phyloP scores from a whole-genome alignment of 2,888 invertebrate species.

The Acleris cristana region DNA sequence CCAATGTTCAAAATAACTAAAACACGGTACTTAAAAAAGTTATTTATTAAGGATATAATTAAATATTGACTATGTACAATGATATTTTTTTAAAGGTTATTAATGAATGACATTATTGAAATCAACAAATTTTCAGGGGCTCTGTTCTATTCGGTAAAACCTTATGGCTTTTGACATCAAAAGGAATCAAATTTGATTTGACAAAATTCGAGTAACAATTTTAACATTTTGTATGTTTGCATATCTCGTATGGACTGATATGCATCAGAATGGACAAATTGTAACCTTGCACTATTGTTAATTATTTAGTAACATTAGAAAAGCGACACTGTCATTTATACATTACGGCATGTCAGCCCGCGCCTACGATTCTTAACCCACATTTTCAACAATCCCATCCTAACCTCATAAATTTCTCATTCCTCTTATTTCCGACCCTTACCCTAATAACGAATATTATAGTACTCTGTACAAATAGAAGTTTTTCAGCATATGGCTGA shows the following conservation, averaged over 20 bases:
- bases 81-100: slow-evolving; percentile 24
- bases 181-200: too few species aligned
- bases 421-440: neutral
- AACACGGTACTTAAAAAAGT: slow-evolving; percentile 13
- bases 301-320: too few species aligned
- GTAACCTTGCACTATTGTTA: too few species aligned
- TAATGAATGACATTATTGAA: slow-evolving; percentile 15
- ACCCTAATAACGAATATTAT: slow-evolving; percentile 53
- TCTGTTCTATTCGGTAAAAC: neutral
- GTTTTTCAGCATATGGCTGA: slow-evolving; percentile 90
- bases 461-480: slow-evolving; percentile 93
- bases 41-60: slow-evolving; percentile 22
- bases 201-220: too few species aligned
- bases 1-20: neutral
- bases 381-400: too few species aligned
- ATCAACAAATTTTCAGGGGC: neutral
- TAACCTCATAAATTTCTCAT: neutral
- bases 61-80: slow-evolving; percentile 35
- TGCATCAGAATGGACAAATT: too few species aligned
- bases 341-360: too few species aligned
- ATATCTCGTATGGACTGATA: too few species aligned
- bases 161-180: too few species aligned
- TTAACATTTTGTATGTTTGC: too few species aligned
- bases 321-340: too few species aligned
- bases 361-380: too few species aligned